Conservation (phyloP, 2,797 vertebrate species). For the Peromyscus attwateri region DNA sequence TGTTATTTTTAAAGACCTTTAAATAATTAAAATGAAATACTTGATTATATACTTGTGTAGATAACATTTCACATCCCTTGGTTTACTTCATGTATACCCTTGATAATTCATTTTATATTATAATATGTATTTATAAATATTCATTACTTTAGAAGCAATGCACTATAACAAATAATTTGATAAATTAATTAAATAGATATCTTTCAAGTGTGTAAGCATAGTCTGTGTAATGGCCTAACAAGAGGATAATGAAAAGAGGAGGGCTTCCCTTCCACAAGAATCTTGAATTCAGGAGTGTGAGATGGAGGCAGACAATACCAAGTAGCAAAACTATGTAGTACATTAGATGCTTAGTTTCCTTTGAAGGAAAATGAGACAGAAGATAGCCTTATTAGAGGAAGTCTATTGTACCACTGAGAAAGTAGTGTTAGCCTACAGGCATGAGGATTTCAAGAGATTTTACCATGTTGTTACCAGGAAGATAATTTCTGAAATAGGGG, state of each 20-base stretch:
- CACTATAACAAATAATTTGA: background rate
- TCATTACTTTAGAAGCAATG: background rate
- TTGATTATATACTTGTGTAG: background rate
- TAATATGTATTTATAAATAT: background rate
- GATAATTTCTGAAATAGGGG: background rate
- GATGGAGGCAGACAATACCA: background rate
- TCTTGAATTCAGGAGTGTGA: background rate
- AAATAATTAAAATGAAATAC: background rate
- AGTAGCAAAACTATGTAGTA: background rate
- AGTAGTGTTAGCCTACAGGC: background rate
- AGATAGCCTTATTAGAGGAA: background rate
- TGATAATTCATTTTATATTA: background rate
- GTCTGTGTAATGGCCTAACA: background rate
- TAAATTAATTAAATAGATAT: background rate
- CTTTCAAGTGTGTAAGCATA: background rate
- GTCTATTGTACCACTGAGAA: background rate
- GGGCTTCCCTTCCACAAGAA: background rate
- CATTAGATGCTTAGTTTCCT: background rate
- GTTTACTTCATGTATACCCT: background rate
- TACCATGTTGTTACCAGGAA: background rate
- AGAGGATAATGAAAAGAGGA: background rate
- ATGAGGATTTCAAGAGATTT: background rate
- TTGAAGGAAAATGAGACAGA: background rate
- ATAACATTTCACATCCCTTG: background rate
- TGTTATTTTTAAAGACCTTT: conserved; percentile 24